Evolutionary conservation across 2,797 vertebrate genomes (phyloP).

Genomic region (Eulemur mongoz): DNA sequence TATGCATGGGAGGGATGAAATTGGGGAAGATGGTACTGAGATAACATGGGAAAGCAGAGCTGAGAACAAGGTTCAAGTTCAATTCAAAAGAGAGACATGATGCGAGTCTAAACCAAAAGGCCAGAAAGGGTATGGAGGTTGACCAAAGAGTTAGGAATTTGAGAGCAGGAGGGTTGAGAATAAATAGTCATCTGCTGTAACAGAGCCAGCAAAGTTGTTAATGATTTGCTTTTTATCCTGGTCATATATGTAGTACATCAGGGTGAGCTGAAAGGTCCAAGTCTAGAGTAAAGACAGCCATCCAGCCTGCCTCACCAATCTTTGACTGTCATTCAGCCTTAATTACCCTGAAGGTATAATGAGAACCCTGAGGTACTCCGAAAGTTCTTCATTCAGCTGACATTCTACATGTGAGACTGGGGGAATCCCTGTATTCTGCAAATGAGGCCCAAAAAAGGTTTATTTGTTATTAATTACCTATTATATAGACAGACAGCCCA

Average conservation of each 20-base stretch:
- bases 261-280: neutral
- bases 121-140: neutral
- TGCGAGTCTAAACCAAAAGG: neutral
- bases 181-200: neutral
- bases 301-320: neutral
- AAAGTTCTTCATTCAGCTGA: conserved; percentile 25
- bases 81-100: neutral
- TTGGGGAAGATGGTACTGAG: neutral
- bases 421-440: neutral
- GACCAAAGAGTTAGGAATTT: neutral
- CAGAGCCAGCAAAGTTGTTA: neutral
- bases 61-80: neutral
- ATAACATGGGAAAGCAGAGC: neutral
- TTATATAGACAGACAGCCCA: neutral
- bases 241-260: neutral
- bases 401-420: neutral
- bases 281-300: neutral
- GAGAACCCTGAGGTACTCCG: neutral
- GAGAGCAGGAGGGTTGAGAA: neutral
- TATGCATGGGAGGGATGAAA: no score
- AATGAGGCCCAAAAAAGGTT: neutral
- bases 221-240: neutral
- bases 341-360: neutral
- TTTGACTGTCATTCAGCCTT: neutral
- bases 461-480: conserved; percentile 17